These are phyloP conservation scores for Hypomecis punctinalis DNA, from an alignment of 2,888 invertebrate genomes.

Conservation along the genomic window DNA sequence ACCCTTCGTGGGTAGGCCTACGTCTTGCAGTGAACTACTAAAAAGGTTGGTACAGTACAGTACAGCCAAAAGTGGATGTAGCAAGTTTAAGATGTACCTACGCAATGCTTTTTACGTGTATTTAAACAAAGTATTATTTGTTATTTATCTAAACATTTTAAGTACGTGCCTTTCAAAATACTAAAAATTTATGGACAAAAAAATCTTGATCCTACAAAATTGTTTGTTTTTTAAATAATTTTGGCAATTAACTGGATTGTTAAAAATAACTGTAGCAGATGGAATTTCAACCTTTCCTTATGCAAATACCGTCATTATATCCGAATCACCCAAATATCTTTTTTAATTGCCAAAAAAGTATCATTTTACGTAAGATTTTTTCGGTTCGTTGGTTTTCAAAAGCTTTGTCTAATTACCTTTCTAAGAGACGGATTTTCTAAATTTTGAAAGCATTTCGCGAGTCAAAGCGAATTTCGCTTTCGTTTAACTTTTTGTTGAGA, in stretches of 20 bases:
- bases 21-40: no score
- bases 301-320: slow-evolving; percentile 30
- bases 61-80: no score
- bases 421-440: slow-evolving; percentile 35
- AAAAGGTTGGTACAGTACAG: no score
- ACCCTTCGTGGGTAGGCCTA: no score
- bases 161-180: slow-evolving; percentile 2
- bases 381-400: slow-evolving; percentile 33
- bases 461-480: slow-evolving; percentile 23
- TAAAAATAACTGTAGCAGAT: slow-evolving; percentile 8
- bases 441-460: slow-evolving; percentile 34
- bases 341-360: slow-evolving; percentile 33
- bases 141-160: background rate
- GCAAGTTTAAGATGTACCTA: no score
- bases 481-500: slow-evolving; percentile 18
- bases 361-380: slow-evolving; percentile 24
- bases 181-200: slow-evolving; percentile 5
- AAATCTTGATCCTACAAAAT: slow-evolving; percentile 2
- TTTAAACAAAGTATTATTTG: no score
- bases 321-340: slow-evolving; percentile 21
- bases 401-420: slow-evolving; percentile 33
- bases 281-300: slow-evolving; percentile 23
- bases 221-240: slow-evolving; percentile 7
- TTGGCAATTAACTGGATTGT: background rate
- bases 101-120: no score